phyloP scores from a whole-genome alignment of 2,113 vertebrate species.

The Nannobrachium achirus region DNA sequence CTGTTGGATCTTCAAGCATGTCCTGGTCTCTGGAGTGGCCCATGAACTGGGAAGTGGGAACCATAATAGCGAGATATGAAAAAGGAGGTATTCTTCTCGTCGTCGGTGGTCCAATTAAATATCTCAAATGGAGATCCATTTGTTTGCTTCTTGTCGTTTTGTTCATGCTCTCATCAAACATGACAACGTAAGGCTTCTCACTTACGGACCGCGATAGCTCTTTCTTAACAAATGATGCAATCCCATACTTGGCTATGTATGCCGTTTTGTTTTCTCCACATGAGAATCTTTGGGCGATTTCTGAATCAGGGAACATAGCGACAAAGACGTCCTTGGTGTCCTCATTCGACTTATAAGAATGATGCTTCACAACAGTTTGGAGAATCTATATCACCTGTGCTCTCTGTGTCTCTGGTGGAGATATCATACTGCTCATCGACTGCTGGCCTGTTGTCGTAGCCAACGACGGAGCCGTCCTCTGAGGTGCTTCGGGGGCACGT shows the following conservation, averaged over 20 bases:
- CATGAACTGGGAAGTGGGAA: no score
- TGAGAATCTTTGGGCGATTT: neutral
- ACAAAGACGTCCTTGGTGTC: conserved; percentile 7
- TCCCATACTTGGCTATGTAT: conserved; percentile 12
- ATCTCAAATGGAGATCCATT: no score
- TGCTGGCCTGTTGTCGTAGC: no score
- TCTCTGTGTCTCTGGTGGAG: conserved; percentile 30
- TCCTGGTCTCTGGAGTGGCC: no score
- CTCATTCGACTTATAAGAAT: conserved; percentile 25
- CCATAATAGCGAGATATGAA: no score
- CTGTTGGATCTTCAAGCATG: no score
- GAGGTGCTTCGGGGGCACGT: no score
- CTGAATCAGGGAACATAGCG: conserved; percentile 22
- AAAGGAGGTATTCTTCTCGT: no score
- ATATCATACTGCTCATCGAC: conserved; percentile 25
- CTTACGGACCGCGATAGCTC: conserved; percentile 8
- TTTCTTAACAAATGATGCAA: conserved; percentile 14
- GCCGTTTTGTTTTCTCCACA: conserved; percentile 8
- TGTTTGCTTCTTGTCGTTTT: conserved; percentile 30
- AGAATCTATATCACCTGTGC: conserved; percentile 25
- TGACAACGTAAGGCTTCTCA: conserved; percentile 19
- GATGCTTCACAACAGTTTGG: conserved; percentile 15
- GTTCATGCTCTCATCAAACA: conserved; percentile 28
- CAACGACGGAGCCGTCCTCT: no score
- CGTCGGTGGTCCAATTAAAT: no score